Base-by-base conservation (phyloP, 2,888 invertebrate species). In the Hypselothyrea guttata region DNA sequence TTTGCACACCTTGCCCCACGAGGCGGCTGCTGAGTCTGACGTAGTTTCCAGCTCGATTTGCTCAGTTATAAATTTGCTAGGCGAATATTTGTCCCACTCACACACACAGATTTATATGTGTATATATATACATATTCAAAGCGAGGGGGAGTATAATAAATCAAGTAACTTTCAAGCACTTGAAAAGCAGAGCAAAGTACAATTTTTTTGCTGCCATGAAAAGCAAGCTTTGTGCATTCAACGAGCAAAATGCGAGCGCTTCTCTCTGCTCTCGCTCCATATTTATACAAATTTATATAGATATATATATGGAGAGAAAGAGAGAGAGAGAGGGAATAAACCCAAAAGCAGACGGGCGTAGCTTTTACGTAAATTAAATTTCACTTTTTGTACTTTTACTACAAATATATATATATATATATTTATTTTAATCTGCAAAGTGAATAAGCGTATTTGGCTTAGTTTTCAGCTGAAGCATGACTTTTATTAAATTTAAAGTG, bases 401-500 rank as follows among this genome's bases (percentile, higher is more conserved):
- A 40, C 11, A 38, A 22, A 45, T 54, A 45, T 56, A 7, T 34
- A 30, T 40, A 34, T 27, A 9, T 34, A 18, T 53, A 37, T 52
- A 47, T 69, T 66, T 52, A 71, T 77, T 72, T 75, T 78, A 78
- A 78, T 78, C 81, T 81, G 62, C 74, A 77, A 78, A 78, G 78
- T 78, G 78, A 78, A 81, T 81, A 81, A 81, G 81, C 78, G 71
- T 57, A 77, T 79, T 77, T n/a, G 41, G 51, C 57, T 59, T 46
- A 67, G 58, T 60, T 62, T 64, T 28, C 18, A 16, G 18, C 9
- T 45, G 54, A 60, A 55, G 52, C 76, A 74, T 76, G 75, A 81
- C 74, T 81, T 75, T 83, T 83, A 82, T 83, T 83, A 81, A 82
- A 83, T 82, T 78, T 76, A 76, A 81, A 83, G 60, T 74, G 83